phyloP scores from a whole-genome alignment of 2,113 vertebrate genomes.

The Oreotragus oreotragus region DNA sequence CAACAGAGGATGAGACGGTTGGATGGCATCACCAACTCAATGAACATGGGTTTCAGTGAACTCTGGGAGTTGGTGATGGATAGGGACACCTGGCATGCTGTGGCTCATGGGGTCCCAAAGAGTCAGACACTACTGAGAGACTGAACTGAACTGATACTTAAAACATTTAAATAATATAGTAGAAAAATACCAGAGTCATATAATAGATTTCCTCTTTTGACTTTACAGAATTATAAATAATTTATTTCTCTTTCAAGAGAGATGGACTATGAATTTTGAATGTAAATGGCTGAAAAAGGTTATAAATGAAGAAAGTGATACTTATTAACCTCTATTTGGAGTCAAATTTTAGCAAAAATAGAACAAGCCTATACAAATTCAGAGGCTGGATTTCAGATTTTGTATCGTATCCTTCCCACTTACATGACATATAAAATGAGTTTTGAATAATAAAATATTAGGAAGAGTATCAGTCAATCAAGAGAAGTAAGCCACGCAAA shows the following conservation, averaged over 20 bases:
- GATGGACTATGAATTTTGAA: background rate
- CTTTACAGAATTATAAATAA: background rate
- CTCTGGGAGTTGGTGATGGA: background rate
- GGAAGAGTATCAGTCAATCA: background rate
- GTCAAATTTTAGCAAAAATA: background rate
- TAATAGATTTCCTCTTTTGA: background rate
- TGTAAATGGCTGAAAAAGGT: background rate
- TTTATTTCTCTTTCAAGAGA: constrained; percentile 8
- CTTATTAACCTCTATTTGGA: background rate
- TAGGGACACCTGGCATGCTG: fast-evolving
- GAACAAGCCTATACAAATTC: background rate
- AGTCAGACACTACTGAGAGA: background rate
- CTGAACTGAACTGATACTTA: background rate
- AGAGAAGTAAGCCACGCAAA: background rate
- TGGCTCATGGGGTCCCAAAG: fast-evolving
- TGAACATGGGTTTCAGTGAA: no score
- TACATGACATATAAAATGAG: background rate
- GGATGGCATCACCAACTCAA: no score
- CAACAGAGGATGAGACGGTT: no score
- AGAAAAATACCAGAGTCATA: background rate
- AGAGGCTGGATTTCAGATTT: background rate
- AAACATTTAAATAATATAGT: background rate
- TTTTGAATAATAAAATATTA: background rate
- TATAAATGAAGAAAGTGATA: background rate
- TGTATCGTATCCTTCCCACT: background rate